A percentile compares a stretch with the other conserved stretches of the same genome.
phyloP scores from a whole-genome alignment of 2,113 vertebrate genomes.

The Lipophrys pholis region DNA sequence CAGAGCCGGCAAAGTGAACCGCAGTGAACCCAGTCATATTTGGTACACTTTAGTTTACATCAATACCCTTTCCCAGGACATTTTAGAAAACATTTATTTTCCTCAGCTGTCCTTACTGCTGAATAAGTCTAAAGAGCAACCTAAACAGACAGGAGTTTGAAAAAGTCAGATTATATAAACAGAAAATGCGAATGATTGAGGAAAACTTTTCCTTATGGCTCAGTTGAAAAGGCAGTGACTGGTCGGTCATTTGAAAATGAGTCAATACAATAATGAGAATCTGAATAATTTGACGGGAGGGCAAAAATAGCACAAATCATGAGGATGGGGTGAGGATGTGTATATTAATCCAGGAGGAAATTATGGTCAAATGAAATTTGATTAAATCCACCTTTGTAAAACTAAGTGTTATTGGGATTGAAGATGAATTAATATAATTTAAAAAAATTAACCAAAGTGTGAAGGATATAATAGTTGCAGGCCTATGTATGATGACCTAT shows the following conservation, averaged over 20 bases:
- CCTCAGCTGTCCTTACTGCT: neutral
- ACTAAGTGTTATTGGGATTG: too few relatives aligned
- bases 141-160: neutral
- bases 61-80: slow-evolving; percentile 37
- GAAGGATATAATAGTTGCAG: too few relatives aligned
- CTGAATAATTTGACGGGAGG: neutral
- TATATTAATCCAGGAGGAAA: too few relatives aligned
- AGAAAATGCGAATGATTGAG: slow-evolving; percentile 11
- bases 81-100: slow-evolving; percentile 7
- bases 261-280: neutral
- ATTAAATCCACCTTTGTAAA: too few relatives aligned
- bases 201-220: neutral
- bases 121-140: slow-evolving; percentile 25
- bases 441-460: too few relatives aligned
- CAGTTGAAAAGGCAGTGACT: neutral
- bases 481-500: too few relatives aligned
- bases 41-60: slow-evolving; percentile 59
- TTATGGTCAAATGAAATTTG: too few relatives aligned
- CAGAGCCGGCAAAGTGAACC: slow-evolving; percentile 45
- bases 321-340: too few relatives aligned
- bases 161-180: neutral
- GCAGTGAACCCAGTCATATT: slow-evolving; percentile 51
- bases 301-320: neutral
- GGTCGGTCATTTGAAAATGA: neutral
- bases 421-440: too few relatives aligned